Conservation (phyloP, 2,113 vertebrate genomes). For the Rhinogobius similis region DNA sequence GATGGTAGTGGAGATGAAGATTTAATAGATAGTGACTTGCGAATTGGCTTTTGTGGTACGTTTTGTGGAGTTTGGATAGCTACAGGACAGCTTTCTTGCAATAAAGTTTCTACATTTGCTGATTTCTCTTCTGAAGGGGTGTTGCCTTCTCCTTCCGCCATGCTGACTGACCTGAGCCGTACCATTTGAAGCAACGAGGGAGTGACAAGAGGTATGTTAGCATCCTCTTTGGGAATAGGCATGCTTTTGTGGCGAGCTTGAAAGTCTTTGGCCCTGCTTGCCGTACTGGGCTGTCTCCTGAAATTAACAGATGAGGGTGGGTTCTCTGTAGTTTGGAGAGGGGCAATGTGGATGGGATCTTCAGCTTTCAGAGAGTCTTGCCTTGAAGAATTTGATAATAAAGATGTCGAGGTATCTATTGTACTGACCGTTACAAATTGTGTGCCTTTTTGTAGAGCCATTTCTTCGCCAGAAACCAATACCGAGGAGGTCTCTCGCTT, state of each 20-base stretch:
- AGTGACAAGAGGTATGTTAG: constrained; percentile 88
- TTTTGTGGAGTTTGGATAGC: constrained; percentile 49
- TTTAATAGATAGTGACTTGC: constrained; percentile 85
- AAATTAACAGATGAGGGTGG: constrained; percentile 64
- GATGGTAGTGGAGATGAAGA: constrained; percentile 66
- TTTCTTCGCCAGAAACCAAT: constrained; percentile 12
- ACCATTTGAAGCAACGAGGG: constrained; percentile 96
- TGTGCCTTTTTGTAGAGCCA: background rate
- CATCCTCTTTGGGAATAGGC: constrained; percentile 83
- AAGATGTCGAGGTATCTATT: constrained; percentile 19
- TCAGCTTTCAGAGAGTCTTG: constrained; percentile 39
- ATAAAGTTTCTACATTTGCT: constrained; percentile 11
- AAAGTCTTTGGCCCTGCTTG: constrained; percentile 77
- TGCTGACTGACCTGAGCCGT: constrained; percentile 85
- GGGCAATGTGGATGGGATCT: constrained; percentile 24
- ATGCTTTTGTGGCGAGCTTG: constrained; percentile 74
- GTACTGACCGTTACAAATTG: constrained; percentile 12
- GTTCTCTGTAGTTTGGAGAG: constrained; percentile 52
- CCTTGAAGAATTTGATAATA: constrained; percentile 8
- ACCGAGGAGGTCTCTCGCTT: constrained; percentile 27
- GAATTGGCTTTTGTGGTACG: constrained; percentile 89
- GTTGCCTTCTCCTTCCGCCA: constrained; percentile 60
- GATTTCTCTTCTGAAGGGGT: constrained; percentile 43
- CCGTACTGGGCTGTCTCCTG: constrained; percentile 62
- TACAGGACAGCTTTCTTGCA: constrained; percentile 33